Conservation (phyloP, 2,797 vertebrate genomes). For the Epinephelus coioides region DNA sequence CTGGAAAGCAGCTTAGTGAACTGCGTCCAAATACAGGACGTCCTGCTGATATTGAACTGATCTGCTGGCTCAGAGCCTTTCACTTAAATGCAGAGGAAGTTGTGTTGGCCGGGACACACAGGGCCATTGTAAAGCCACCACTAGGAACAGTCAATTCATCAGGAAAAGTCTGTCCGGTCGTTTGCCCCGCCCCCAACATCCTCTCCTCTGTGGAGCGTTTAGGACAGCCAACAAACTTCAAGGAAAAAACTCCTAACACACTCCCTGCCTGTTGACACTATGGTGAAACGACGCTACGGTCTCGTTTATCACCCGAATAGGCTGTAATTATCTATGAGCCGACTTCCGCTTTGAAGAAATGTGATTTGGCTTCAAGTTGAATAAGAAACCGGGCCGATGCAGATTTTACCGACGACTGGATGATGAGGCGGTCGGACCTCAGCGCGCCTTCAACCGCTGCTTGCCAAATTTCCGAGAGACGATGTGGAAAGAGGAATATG, state of each 20-base stretch:
- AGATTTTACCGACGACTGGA: constrained; percentile 61
- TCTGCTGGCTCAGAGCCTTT: constrained; percentile 25
- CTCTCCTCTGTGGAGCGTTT: constrained; percentile 59
- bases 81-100: constrained; percentile 69
- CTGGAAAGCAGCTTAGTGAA: constrained; percentile 19
- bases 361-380: neutral
- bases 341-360: constrained; percentile 21
- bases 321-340: constrained; percentile 1
- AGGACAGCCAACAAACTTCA: constrained; percentile 63
- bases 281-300: constrained; percentile 6
- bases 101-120: constrained; percentile 60
- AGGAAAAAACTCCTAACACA: constrained; percentile 45
- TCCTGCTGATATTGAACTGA: constrained; percentile 27
- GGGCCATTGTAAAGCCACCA: constrained; percentile 67
- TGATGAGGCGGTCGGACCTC: constrained; percentile 71
- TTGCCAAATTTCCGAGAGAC: constrained; percentile 49
- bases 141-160: constrained; percentile 64
- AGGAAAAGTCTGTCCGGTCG: constrained; percentile 57
- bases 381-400: constrained; percentile 53
- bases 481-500: constrained; percentile 90
- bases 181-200: constrained; percentile 80
- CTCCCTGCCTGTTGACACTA: constrained; percentile 36
- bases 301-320: neutral
- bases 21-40: constrained; percentile 33
- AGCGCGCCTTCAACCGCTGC: constrained; percentile 61